Evolutionary conservation across 2,888 invertebrate species (phyloP).

Genomic region (Drosophila acutilabella): DNA sequence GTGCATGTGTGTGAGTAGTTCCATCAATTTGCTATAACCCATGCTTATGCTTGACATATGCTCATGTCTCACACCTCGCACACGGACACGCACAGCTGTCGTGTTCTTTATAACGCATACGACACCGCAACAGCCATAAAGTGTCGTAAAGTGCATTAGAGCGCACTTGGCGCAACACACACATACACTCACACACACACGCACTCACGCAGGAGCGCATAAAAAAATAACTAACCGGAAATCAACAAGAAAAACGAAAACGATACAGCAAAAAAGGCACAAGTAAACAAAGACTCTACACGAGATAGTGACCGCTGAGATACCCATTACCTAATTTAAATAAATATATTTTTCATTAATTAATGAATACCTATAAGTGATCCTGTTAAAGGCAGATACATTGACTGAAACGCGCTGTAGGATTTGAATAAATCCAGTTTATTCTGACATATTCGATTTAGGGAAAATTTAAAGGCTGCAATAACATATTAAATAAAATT

Average conservation of each 20-base stretch:
- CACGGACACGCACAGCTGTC: slow-evolving; percentile 35
- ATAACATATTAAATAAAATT: no score
- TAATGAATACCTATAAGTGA: background rate
- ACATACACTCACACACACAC: slow-evolving; percentile 28
- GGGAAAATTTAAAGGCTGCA: no score
- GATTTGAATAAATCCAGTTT: no score
- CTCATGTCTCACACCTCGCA: slow-evolving; percentile 14
- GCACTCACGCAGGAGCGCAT: slow-evolving; percentile 16
- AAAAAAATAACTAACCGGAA: slow-evolving; percentile 42
- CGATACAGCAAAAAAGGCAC: background rate
- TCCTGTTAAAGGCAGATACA: no score
- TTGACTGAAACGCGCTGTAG: no score
- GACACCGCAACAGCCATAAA: slow-evolving; percentile 64
- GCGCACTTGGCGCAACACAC: slow-evolving; percentile 66
- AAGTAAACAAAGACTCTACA: background rate
- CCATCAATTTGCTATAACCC: slow-evolving; percentile 66
- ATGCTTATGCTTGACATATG: slow-evolving; percentile 46
- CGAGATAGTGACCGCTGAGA: no score
- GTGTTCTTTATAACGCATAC: slow-evolving; percentile 30
- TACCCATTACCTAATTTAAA: no score
- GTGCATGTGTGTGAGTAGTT: slow-evolving; percentile 20
- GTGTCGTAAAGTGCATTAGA: slow-evolving; percentile 80
- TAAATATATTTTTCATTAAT: no score
- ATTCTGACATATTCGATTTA: no score
- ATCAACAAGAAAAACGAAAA: slow-evolving; percentile 45